A percentile compares a stretch with the other conserved stretches of the same genome.
Evolutionary conservation across 2,113 vertebrate species (phyloP).

Genomic region (Tyrannus savana): DNA sequence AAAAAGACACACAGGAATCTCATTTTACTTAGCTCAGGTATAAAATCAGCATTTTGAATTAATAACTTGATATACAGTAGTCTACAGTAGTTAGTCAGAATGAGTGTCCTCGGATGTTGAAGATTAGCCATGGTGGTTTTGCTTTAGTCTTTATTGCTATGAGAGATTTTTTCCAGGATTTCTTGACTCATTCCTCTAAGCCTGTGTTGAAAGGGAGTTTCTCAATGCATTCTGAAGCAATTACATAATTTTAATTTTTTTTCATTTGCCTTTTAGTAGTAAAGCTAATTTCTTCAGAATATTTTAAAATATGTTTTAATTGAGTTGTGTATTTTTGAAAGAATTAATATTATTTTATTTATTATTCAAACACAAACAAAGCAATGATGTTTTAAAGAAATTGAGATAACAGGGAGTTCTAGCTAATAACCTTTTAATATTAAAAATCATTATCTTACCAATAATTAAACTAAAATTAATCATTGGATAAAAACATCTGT

Average conservation of each 20-base stretch:
- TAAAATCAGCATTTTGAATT: background rate
- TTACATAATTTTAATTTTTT: background rate
- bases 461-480: background rate
- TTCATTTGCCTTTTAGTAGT: background rate
- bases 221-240: constrained; percentile 50
- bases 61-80: background rate
- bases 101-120: background rate
- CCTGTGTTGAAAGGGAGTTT: constrained; percentile 44
- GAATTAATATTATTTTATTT: background rate
- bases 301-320: background rate
- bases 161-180: constrained; percentile 40
- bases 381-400: background rate
- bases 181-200: constrained; percentile 52
- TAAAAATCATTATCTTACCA: background rate
- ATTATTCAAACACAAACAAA: background rate
- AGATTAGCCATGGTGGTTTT: constrained; percentile 42
- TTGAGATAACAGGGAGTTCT: background rate
- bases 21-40: background rate
- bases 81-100: background rate
- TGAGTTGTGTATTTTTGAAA: background rate
- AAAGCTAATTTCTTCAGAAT: background rate
- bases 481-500: background rate
- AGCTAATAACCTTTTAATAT: background rate
- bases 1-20: background rate
- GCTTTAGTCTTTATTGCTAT: constrained; percentile 3